Percentiles rank a stretch among this genome's conserved stretches.
Evolutionary conservation across 23 tunicate genomes (phyloP).

Genomic region (Clavelina lepadiformis): DNA sequence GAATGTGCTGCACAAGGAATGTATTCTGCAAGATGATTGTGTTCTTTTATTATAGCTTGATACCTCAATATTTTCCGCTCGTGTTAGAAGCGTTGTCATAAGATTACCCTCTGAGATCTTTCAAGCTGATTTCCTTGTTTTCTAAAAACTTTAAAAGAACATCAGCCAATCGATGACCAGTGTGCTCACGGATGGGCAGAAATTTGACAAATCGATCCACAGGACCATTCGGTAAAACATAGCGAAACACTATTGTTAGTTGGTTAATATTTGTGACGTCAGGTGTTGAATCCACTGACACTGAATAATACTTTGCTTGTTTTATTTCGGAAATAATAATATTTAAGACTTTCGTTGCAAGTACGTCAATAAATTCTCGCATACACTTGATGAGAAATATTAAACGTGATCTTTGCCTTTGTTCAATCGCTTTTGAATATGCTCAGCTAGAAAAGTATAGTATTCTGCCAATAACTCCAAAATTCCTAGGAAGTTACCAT

Average conservation of each 20-base stretch:
- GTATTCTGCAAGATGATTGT: conserved; percentile 8
- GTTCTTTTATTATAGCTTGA: conserved; percentile 14
- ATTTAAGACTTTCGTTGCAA: conserved; percentile 9
- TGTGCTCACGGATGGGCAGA: conserved; percentile 13
- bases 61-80: too few relatives aligned
- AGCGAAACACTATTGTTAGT: conserved; percentile 15
- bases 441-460: too few relatives aligned
- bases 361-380: conserved; percentile 3
- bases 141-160: conserved; percentile 2
- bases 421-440: too few relatives aligned
- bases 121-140: neutral
- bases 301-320: conserved; percentile 1
- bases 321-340: conserved; percentile 27
- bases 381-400: too few relatives aligned
- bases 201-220: conserved; percentile 20
- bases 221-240: too few relatives aligned
- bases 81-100: conserved; percentile 32
- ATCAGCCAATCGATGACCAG: too few relatives aligned
- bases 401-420: too few relatives aligned
- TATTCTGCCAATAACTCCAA: conserved; percentile 23
- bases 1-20: conserved; percentile 20
- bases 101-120: too few relatives aligned
- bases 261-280: conserved; percentile 20
- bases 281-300: conserved; percentile 28
- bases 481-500: conserved; percentile 33